phyloP scores from a whole-genome alignment of 2,113 vertebrate species.

The Eudorcas thomsonii region DNA sequence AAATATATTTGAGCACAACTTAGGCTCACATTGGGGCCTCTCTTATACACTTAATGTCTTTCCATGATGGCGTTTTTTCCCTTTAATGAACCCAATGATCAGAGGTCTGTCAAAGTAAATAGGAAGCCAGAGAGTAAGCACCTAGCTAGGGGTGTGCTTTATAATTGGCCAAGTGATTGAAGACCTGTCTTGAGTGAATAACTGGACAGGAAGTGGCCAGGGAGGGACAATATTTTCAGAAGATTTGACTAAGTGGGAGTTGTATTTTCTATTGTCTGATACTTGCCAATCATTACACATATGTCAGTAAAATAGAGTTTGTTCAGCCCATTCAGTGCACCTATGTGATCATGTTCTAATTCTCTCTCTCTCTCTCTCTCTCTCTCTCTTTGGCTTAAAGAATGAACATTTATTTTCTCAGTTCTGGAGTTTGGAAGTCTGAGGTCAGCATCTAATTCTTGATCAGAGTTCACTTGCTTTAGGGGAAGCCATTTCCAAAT shows the following conservation, averaged over 20 bases:
- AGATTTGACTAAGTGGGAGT: neutral
- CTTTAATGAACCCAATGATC: neutral
- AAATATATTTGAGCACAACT: neutral
- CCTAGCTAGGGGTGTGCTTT: neutral
- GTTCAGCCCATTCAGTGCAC: neutral
- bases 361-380: neutral
- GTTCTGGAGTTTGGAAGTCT: neutral
- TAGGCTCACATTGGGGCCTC: neutral
- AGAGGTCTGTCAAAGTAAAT: slow-evolving; percentile 25
- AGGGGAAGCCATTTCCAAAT: slow-evolving; percentile 8
- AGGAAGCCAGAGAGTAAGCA: neutral
- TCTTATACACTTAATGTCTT: neutral
- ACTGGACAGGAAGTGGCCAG: neutral
- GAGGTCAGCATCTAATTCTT: neutral
- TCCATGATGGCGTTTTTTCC: neutral
- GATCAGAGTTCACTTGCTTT: neutral
- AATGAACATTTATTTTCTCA: neutral
- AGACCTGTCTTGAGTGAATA: slow-evolving; percentile 25
- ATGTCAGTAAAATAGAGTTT: neutral
- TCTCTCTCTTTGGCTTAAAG: neutral
- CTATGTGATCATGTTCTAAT: neutral
- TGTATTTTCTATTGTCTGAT: neutral
- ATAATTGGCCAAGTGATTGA: neutral
- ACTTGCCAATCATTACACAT: neutral
- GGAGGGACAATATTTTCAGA: neutral